Evolutionary conservation across 2,888 invertebrate species (phyloP).

Genomic region (Acanthoscelides obtectus): DNA sequence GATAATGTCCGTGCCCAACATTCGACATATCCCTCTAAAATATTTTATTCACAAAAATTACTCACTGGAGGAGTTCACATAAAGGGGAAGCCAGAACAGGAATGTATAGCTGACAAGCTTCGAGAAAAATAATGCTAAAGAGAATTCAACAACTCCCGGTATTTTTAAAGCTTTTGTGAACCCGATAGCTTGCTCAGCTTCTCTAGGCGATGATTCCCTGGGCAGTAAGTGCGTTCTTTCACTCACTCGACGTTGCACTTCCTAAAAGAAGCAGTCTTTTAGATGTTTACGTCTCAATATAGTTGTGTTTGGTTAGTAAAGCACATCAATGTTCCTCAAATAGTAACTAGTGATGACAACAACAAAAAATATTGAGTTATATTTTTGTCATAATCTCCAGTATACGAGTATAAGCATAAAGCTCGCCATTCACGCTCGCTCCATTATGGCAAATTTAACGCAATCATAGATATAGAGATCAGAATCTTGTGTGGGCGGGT

Average conservation of each 20-base stretch:
- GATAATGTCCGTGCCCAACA: too few species aligned
- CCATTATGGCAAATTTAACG: too few species aligned
- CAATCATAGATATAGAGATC: too few species aligned
- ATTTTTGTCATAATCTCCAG: too few species aligned
- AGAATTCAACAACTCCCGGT: constrained; percentile 92
- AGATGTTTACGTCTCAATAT: background rate
- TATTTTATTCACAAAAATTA: constrained; percentile 34
- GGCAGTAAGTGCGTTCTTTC: constrained; percentile 38
- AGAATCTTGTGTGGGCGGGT: too few species aligned
- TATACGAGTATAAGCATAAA: too few species aligned
- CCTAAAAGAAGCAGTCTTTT: constrained; percentile 33
- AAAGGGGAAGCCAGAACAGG: constrained; percentile 91
- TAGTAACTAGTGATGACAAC: too few species aligned
- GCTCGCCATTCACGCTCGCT: too few species aligned
- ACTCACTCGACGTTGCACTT: constrained; percentile 37
- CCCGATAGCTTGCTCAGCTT: constrained; percentile 60
- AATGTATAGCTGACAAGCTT: constrained; percentile 97
- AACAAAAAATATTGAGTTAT: too few species aligned
- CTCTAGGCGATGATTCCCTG: constrained; percentile 18
- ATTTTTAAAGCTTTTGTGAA: constrained; percentile 74
- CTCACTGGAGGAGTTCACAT: constrained; percentile 82
- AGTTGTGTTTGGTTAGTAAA: background rate
- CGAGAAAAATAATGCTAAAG: constrained; percentile 89
- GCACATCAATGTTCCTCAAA: too few species aligned
- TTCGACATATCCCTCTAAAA: too few species aligned